Conservation (phyloP, 2,888 invertebrate genomes). For the Andrena fulva region DNA sequence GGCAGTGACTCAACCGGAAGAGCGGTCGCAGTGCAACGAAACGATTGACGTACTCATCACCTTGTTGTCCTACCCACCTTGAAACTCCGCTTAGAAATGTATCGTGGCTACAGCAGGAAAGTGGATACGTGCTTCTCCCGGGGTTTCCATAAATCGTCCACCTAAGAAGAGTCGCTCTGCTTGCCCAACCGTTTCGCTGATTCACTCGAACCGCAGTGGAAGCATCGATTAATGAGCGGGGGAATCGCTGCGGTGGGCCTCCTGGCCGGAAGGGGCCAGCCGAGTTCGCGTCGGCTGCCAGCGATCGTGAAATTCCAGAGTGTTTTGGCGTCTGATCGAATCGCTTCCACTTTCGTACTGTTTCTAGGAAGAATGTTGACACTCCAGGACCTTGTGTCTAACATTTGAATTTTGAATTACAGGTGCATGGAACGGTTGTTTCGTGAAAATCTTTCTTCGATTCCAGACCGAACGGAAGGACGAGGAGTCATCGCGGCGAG, state of each 20-base stretch:
- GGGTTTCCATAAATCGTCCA: neutral
- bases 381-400: too few species aligned
- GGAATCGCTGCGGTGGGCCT: neutral
- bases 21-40: constrained; percentile 28
- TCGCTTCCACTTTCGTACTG: too few species aligned
- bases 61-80: neutral
- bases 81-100: neutral
- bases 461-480: neutral
- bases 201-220: neutral
- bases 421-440: neutral
- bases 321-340: too few species aligned
- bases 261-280: neutral
- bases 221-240: neutral
- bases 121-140: neutral
- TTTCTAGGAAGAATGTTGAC: too few species aligned
- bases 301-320: neutral
- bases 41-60: constrained; percentile 7
- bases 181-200: constrained; percentile 7
- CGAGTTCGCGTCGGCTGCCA: neutral
- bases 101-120: neutral
- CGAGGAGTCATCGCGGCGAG: neutral
- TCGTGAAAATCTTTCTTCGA: neutral
- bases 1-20: constrained; percentile 65
- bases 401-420: neutral
- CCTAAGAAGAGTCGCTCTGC: neutral